Base-by-base conservation (phyloP, 2,888 invertebrate genomes). In the Machimus atricapillus region DNA sequence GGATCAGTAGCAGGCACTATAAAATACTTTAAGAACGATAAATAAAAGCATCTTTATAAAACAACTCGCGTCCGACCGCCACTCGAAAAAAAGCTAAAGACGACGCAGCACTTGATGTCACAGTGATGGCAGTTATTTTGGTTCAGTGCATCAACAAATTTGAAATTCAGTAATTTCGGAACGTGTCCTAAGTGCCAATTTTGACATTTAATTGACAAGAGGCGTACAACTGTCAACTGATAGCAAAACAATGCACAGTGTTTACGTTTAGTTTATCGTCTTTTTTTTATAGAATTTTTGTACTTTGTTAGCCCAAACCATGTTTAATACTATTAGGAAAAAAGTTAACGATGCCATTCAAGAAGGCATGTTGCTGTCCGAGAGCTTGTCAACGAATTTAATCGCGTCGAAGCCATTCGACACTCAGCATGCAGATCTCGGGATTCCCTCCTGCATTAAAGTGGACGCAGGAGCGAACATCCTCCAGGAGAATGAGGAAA, bases 381-480 rank as follows among this genome's bases (percentile, higher is more conserved):
- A 92, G 87, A 92, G 90, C 81, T 88, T 74, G 31, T 46, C 74
- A 76, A 85, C 73, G 27, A 58, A 16, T 46, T 58, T 82, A 66
- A 66, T 37, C 2, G 27, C 52, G 2, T 8, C 23, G 8, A 27
- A 43, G 9, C 27, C 58, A 7, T 58, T 40, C 7, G 46, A 73
- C 7, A 27, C 81, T 2, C 79, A 88, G 8, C 85, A 88, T 9
- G 83, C 89, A 7, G 89, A 90, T 2, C 87, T 91, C 3, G 91
- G 90, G 1, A 77, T 91, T n/a, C 91, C 91, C 6, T 86, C 89
- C 1, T 90, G 91, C 56, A 90, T 93, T 1, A 93, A 94, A 89
- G 90, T 93, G 78, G 93, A 94, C 90, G 95, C 95, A 5, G 96
- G 96, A 2, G 94, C 94, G 37, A 94, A 94, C 89, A 91, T 96